Base-by-base conservation (phyloP, 2,888 invertebrate genomes). In the Yponomeuta sedellus region DNA sequence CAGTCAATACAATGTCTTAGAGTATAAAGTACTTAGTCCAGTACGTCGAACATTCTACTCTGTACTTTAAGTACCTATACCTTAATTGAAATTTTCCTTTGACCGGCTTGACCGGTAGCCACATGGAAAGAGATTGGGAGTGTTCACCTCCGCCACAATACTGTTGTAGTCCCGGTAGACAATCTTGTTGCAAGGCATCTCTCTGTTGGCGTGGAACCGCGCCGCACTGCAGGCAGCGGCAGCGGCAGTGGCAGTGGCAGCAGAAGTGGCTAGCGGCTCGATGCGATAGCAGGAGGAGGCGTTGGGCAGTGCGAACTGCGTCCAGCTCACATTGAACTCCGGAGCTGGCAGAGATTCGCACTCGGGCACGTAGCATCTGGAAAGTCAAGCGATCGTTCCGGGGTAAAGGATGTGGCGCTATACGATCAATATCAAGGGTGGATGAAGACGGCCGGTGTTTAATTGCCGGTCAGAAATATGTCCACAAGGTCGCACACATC, bases 131-230 rank as follows among this genome's bases (percentile, higher is more conserved):
- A 34, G 34, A 34, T 8, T 6, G 34, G 34, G 6, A 16, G 44
- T 52, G 78, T 86, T 87, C 73, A 95, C 95, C 90, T 94, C 94
- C 72, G 93, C 94, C 0, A 92, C 92, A 70, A 95, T 92, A 63
- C 94, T 94, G 64, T 92, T 85, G 75, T 93, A 92, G 73, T 92
- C 86, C 71, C 93, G 92, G 74, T 93, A 94, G 28, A 94, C 76
- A 68, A 93, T 83, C n/a, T 80, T 77, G n/a, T 87, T 80, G 72
- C 94, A 94, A 0, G 79, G 74, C 67, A 87, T 76, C 0, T 82
- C 84, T 12, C 71, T 71, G 61, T 79, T 74, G 2, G 34, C 70
- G 58, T 85, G 73, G 71, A 92, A 92, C 69, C 79, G 73, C 0
- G 83, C 78, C 0, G 82, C 73, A 0, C 79, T 71, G 70, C 94